Conservation (phyloP, 64 coral and sea anemone genomes). For the Orbicella faveolata region DNA sequence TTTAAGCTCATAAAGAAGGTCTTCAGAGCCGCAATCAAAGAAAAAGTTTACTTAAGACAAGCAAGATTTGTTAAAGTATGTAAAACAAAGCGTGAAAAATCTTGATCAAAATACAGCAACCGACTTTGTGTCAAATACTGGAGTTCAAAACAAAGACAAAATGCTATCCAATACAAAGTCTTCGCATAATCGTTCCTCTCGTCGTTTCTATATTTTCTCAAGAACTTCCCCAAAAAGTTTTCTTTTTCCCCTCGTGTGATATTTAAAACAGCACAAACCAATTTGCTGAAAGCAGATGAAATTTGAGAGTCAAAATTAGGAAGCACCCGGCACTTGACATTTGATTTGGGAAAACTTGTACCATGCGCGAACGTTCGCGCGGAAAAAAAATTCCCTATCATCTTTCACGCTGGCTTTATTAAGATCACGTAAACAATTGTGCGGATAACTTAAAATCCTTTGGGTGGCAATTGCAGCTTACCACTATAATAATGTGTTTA, state of each 20-base stretch:
- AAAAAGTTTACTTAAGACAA: constrained; percentile 7
- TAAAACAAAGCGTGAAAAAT: neutral
- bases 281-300: neutral
- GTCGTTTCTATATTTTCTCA: too few species aligned
- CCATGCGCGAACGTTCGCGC: neutral
- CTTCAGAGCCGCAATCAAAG: neutral
- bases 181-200: too few species aligned
- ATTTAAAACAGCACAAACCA: neutral
- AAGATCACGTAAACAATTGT: constrained; percentile 4
- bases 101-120: neutral
- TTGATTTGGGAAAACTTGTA: neutral
- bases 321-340: neutral
- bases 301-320: neutral
- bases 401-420: neutral
- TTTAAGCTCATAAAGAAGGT: neutral
- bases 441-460: too few species aligned
- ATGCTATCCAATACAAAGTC: too few species aligned
- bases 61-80: neutral
- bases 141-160: too few species aligned
- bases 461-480: too few species aligned
- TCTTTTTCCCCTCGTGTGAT: neutral
- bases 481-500: too few species aligned
- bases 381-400: neutral
- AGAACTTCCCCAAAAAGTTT: too few species aligned
- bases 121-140: neutral